Percentiles rank a stretch among this genome's conserved stretches.
These are phyloP conservation scores for Rhamphomyia laevipes DNA, from an alignment of 2,888 invertebrate species.

Conservation along the genomic window DNA sequence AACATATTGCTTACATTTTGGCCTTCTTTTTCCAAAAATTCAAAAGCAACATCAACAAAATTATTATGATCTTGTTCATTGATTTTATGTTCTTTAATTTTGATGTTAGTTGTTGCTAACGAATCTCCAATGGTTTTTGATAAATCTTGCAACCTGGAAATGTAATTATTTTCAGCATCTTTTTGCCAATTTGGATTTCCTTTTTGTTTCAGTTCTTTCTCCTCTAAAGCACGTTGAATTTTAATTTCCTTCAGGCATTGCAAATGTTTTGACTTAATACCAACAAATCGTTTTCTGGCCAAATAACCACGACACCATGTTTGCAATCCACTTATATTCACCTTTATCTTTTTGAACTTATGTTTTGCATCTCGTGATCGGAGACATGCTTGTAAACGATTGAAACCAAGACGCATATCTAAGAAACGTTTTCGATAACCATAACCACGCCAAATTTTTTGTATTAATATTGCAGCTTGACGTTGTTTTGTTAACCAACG, in stretches of 20 bases:
- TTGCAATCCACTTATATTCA: constrained; percentile 57
- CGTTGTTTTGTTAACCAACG: constrained; percentile 57
- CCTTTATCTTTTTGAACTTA: constrained; percentile 57
- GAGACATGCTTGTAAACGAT: constrained; percentile 73
- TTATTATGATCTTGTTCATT: constrained; percentile 44
- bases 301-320: constrained; percentile 65
- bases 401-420: constrained; percentile 63
- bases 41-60: constrained; percentile 56
- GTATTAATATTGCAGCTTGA: constrained; percentile 63
- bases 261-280: constrained; percentile 25
- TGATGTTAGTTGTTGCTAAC: constrained; percentile 30
- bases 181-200: constrained; percentile 53
- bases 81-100: constrained; percentile 19
- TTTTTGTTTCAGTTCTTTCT: constrained; percentile 46
- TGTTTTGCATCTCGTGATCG: constrained; percentile 61
- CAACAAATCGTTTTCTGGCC: constrained; percentile 36
- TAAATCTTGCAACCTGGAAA: constrained; percentile 54
- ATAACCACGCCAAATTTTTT: constrained; percentile 71
- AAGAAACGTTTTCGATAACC: constrained; percentile 58
- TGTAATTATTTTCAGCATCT: constrained; percentile 57
- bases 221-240: constrained; percentile 43
- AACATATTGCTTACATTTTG: constrained; percentile 37
- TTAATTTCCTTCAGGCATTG: constrained; percentile 17
- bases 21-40: constrained; percentile 48
- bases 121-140: constrained; percentile 39